Evolutionary conservation across 1,140 invertebrate species (phyloP).

Genomic region (Forficula auricularia): DNA sequence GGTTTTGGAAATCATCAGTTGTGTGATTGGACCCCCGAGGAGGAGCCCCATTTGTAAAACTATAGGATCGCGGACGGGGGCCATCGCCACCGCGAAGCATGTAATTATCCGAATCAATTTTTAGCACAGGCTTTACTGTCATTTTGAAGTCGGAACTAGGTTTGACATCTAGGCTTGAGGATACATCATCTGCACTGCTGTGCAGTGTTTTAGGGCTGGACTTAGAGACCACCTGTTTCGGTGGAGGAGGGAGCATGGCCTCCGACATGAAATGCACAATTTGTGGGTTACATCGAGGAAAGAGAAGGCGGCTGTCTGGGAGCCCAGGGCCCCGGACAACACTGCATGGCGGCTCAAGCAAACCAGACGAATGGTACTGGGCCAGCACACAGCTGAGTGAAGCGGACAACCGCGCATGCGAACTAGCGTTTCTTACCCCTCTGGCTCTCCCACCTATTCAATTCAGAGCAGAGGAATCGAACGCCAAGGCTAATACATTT

Average conservation of each 20-base stretch:
- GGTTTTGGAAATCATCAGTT: constrained; percentile 8
- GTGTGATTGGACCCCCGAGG: constrained; percentile 10
- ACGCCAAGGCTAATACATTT: not conserved
- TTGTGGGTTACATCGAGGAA: too few relatives aligned
- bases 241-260: constrained; percentile 18
- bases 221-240: constrained; percentile 16
- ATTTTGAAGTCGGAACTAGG: constrained; percentile 8
- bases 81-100: constrained; percentile 28
- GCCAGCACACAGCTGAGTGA: not conserved
- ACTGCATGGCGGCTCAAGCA: not conserved
- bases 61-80: constrained; percentile 14
- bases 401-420: not conserved
- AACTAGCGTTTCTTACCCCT: too few relatives aligned
- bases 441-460: constrained; percentile 16
- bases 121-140: constrained; percentile 25
- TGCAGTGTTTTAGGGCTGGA: constrained; percentile 9
- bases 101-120: constrained; percentile 42
- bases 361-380: not conserved
- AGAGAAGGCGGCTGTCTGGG: not conserved
- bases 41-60: constrained; percentile 13
- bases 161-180: constrained; percentile 12
- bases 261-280: too few relatives aligned
- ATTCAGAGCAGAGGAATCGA: not conserved
- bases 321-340: not conserved
- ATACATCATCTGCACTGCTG: constrained; percentile 7